phyloP scores from a whole-genome alignment of 2,113 vertebrate species.

The Abramis brama region DNA sequence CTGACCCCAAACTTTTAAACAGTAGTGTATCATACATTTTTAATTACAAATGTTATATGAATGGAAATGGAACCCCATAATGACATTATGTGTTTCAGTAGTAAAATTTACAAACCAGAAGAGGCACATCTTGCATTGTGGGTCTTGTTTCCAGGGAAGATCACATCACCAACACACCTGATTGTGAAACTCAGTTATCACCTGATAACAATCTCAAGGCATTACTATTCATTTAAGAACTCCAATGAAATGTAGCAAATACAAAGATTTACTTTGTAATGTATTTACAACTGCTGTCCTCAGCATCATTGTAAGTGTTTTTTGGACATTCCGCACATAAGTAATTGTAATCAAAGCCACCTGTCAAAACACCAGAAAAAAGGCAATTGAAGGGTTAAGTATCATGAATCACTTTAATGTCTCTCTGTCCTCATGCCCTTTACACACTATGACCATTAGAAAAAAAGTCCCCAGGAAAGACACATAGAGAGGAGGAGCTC shows the following conservation, averaged over 20 bases:
- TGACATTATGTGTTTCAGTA: not conserved
- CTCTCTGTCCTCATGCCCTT: not conserved
- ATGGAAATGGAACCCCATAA: not conserved
- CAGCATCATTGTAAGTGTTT: slow-evolving; percentile 42
- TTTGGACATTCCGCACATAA: slow-evolving; percentile 29
- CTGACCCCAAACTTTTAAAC: not conserved
- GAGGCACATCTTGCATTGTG: slow-evolving; percentile 41
- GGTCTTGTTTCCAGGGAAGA: slow-evolving; percentile 55
- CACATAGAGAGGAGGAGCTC: not conserved
- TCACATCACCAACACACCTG: slow-evolving; percentile 43
- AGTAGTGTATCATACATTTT: not conserved
- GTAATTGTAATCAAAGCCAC: slow-evolving; percentile 21
- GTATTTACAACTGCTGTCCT: slow-evolving; percentile 33
- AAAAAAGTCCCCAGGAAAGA: slow-evolving; percentile 18
- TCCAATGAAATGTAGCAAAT: not conserved
- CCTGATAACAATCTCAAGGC: not conserved
- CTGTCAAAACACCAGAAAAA: slow-evolving; percentile 43
- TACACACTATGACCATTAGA: not conserved
- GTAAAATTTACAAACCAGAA: slow-evolving; percentile 45
- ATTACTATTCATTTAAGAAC: not conserved
- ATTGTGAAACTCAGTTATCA: slow-evolving; percentile 2
- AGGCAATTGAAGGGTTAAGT: not conserved
- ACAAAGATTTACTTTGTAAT: slow-evolving; percentile 42
- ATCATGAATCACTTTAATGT: not conserved
- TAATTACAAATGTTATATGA: not conserved